phyloP scores from a whole-genome alignment of 2,888 invertebrate genomes.

The Exephanes ischioxanthus region DNA sequence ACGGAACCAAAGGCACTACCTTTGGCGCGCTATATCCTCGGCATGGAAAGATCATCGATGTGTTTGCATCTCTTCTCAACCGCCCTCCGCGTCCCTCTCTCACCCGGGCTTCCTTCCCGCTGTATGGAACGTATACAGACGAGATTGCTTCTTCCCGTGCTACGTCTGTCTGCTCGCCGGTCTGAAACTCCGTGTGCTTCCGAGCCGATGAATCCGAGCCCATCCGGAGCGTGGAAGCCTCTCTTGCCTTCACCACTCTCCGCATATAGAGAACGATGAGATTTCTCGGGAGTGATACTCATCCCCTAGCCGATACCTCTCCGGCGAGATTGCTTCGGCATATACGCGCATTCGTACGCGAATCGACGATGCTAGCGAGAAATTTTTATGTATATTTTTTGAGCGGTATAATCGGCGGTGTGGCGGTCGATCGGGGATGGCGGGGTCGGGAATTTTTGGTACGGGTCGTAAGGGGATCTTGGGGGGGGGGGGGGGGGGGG shows the following conservation, averaged over 20 bases:
- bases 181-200: constrained; percentile 60
- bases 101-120: constrained; percentile 50
- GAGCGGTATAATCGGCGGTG: not conserved
- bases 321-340: constrained; percentile 46
- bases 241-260: constrained; percentile 53
- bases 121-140: constrained; percentile 8
- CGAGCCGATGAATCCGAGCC: constrained; percentile 63
- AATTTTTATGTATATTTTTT: not conserved
- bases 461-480: not conserved
- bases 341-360: constrained; percentile 33
- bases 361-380: constrained; percentile 30
- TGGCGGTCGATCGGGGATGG: not conserved
- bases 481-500: no score
- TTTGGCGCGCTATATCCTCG: constrained; percentile 37
- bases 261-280: constrained; percentile 61
- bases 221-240: constrained; percentile 31
- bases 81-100: not conserved
- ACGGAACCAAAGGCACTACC: constrained; percentile 56
- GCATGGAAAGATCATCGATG: constrained; percentile 72
- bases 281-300: constrained; percentile 67
- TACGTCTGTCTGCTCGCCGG: constrained; percentile 43
- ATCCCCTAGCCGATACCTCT: constrained; percentile 44
- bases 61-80: constrained; percentile 68
- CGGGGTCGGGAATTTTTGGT: not conserved
- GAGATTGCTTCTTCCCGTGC: constrained; percentile 26